Conservation (phyloP, 2,797 vertebrate species). For the Triplophysa yarkandensis region DNA sequence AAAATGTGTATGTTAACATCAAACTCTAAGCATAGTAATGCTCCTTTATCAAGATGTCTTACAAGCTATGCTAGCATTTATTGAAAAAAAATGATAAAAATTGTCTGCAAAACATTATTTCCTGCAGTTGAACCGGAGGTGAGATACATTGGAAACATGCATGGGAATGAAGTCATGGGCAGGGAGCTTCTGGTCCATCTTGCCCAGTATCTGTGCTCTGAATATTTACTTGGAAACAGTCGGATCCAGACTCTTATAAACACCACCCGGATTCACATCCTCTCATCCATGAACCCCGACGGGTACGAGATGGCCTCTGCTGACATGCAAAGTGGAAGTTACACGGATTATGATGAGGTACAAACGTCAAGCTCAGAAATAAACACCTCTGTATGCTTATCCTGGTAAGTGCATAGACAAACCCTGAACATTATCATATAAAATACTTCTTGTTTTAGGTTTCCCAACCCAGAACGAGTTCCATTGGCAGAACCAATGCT, state of each 20-base stretch:
- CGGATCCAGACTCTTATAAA: constrained; percentile 89
- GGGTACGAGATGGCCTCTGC: constrained; percentile 88
- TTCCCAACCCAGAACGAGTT: constrained; percentile 75
- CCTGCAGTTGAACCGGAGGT: constrained; percentile 89
- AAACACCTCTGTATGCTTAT: background rate
- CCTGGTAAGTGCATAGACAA: no score
- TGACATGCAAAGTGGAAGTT: constrained; percentile 68
- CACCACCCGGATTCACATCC: constrained; percentile 91
- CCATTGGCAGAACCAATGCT: constrained; percentile 83
- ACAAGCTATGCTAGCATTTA: background rate
- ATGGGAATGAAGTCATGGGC: constrained; percentile 91
- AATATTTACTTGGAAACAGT: constrained; percentile 88
- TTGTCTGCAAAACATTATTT: constrained; percentile 11
- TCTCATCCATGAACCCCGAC: constrained; percentile 95
- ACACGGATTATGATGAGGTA: constrained; percentile 68
- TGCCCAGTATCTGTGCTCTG: constrained; percentile 90
- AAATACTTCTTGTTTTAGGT: constrained; percentile 65
- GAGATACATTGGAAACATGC: constrained; percentile 93
- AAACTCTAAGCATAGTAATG: no score
- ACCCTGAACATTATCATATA: no score
- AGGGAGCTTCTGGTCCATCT: constrained; percentile 92
- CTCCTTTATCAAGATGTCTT: background rate
- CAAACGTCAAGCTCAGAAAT: constrained; percentile 5
- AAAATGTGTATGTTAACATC: background rate
- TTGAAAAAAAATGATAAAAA: background rate